Conservation (phyloP, 2,797 vertebrate genomes). For the Oryzias dopingdopingensis region DNA sequence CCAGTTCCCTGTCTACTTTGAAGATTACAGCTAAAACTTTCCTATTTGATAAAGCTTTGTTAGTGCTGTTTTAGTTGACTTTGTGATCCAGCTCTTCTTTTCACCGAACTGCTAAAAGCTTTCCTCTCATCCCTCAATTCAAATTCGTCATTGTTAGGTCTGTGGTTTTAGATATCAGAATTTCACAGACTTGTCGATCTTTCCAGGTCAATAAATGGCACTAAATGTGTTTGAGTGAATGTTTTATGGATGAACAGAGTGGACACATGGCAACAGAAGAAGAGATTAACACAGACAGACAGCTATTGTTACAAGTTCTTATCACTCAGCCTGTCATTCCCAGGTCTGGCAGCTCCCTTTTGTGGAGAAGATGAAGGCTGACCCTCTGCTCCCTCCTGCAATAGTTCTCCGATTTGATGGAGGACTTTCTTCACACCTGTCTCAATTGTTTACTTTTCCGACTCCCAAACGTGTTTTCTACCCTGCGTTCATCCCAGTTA, state of each 20-base stretch:
- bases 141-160: background rate
- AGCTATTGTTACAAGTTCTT: conserved; percentile 10
- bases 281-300: conserved; percentile 12
- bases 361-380: conserved; percentile 13
- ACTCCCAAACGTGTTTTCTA: conserved; percentile 11
- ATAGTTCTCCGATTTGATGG: background rate
- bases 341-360: conserved; percentile 15
- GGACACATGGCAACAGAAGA: conserved; percentile 10
- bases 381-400: conserved; percentile 7
- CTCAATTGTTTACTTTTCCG: conserved; percentile 3
- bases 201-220: background rate
- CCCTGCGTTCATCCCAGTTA: conserved; percentile 3
- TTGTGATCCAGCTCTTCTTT: background rate
- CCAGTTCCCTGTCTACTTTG: background rate
- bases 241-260: conserved; percentile 6
- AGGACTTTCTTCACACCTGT: conserved; percentile 32
- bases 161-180: background rate
- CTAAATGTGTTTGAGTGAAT: conserved; percentile 4
- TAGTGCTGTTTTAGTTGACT: background rate
- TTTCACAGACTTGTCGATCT: background rate
- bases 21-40: background rate
- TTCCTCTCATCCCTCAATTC: background rate
- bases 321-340: conserved; percentile 19
- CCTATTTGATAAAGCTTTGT: background rate
- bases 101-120: background rate